Base-by-base conservation (phyloP, 2,888 invertebrate species). In the Drosophila putrida region DNA sequence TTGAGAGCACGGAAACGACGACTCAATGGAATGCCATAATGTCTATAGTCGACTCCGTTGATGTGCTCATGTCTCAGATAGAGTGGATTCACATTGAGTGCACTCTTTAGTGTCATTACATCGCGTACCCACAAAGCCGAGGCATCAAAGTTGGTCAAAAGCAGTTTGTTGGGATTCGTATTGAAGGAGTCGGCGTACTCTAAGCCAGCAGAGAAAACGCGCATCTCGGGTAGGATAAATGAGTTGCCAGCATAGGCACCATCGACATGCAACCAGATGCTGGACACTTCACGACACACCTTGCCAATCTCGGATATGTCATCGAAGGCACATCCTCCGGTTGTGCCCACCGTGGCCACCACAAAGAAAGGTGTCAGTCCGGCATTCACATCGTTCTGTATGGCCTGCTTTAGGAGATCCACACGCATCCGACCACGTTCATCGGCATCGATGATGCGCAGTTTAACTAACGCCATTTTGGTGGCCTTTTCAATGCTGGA, bases 11-110 rank as follows among this genome's bases (percentile, higher is more conserved):
- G 94, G 91, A 98, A 98, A 54, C 97, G 93, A 38, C 97, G 93
- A 90, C 97, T 96, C 47, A 98, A 90, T 0, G 97, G 97, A 67
- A 98, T 96, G 2, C 97, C 97, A 95, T 97, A 98, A 90, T 98
- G 97, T 89, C 95, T 93, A 83, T 95, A 95, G 87, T 96, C 96
- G 54, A 95, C 95, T 2, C 95, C 94, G 81, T 95, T 94, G 67
- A 95, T 94, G 91, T 96, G 96, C 49, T 96, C 96, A 90, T 97
- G 97, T 88, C 96, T 96, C 9, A 98, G 93, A 83, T 98, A 98
- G 6, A 97, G 91, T 0, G 97, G 97, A 93, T 97, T 96, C 0
- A 98, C 97, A 20, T 96, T 94, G n/a, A 98, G 93, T 0, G 97
- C 97, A 33, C 95, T 95, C 4, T 97, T 97, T 53, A 98, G 93